phyloP scores from a whole-genome alignment of 2,797 vertebrate species.

The Galagoides demidoff region DNA sequence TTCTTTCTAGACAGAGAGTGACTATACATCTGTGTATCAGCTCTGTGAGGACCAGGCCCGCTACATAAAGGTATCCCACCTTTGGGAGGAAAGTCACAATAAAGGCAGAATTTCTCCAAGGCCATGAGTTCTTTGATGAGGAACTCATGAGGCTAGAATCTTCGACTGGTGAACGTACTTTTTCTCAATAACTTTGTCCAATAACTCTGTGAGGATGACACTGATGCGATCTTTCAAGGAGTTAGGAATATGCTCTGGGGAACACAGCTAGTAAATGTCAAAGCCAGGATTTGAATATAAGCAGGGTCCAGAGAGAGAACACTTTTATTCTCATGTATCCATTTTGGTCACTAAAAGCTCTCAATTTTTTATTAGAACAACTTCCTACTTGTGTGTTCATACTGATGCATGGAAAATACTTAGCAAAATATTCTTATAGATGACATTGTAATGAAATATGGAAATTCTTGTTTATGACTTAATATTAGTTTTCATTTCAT shows the following conservation, averaged over 20 bases:
- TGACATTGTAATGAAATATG: background rate
- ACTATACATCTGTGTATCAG: constrained; percentile 60
- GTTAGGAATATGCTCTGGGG: background rate
- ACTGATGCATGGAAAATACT: background rate
- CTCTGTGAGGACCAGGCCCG: constrained; percentile 67
- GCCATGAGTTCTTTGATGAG: background rate
- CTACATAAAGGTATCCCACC: constrained; percentile 64
- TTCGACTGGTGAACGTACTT: background rate
- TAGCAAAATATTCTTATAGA: background rate
- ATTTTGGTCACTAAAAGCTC: background rate
- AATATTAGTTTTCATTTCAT: background rate
- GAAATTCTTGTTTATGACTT: constrained; percentile 9
- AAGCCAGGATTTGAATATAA: background rate
- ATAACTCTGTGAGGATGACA: background rate
- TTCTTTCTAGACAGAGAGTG: constrained; percentile 60
- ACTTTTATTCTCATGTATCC: background rate
- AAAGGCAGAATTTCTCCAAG: background rate
- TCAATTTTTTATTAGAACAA: background rate
- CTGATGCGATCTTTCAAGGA: background rate
- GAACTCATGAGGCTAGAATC: background rate
- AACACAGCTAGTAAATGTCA: background rate
- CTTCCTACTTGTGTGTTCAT: background rate
- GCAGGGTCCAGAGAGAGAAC: background rate
- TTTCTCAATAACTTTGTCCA: background rate
- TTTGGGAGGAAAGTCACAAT: background rate